Percentiles rank a stretch among this genome's conserved stretches.
These are phyloP conservation scores for Maconellicoccus hirsutus DNA, from an alignment of 1,140 invertebrate species.

Conservation along the genomic window DNA sequence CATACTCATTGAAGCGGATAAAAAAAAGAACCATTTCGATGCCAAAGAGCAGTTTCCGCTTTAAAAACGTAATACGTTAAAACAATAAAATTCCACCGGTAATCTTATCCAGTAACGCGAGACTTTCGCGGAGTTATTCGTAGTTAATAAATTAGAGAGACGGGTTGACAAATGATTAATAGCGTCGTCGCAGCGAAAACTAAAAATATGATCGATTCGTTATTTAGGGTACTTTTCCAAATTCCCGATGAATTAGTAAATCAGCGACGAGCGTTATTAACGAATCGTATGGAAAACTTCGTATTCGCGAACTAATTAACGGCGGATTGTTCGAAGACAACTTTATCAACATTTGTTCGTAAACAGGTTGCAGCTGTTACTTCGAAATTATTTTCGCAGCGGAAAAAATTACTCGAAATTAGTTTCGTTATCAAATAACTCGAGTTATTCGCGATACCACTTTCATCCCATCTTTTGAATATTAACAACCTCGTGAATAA, in stretches of 20 bases:
- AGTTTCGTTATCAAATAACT: neutral
- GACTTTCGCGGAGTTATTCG: neutral
- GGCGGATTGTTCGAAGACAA: neutral
- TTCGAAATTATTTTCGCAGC: neutral
- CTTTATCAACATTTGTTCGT: neutral
- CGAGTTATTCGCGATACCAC: no score
- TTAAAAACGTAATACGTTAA: no score
- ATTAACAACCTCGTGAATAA: no score
- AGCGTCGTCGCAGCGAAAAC: neutral
- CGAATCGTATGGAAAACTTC: neutral
- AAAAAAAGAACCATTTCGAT: no score
- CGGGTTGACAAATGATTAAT: neutral
- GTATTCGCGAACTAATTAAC: neutral
- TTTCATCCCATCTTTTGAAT: no score
- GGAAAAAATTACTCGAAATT: neutral
- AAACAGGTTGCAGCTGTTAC: neutral
- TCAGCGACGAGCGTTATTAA: neutral
- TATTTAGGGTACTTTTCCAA: neutral
- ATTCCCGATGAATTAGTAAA: neutral
- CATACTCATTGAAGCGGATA: no score
- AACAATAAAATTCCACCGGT: no score
- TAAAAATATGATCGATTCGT: neutral
- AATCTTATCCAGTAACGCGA: no score
- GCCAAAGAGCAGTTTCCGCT: no score
- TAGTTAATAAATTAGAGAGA: neutral